phyloP scores from a whole-genome alignment of 2,113 vertebrate genomes.

The Ceratotherium simum region DNA sequence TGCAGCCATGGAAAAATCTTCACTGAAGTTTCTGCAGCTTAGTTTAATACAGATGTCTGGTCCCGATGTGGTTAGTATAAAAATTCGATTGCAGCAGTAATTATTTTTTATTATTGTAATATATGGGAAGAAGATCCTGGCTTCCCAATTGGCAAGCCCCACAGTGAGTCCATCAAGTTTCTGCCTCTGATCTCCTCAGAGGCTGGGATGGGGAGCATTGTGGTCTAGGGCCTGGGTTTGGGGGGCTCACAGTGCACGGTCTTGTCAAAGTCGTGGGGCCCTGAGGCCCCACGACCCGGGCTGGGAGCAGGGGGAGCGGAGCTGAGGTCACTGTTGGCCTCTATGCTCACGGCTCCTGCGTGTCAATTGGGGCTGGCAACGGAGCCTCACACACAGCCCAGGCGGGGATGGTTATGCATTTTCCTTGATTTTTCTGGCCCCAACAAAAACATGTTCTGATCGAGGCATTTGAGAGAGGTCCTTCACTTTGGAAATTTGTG shows the following conservation, averaged over 20 bases:
- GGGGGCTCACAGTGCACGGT: background rate
- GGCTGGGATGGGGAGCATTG: background rate
- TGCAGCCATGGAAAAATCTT: slow-evolving; percentile 69
- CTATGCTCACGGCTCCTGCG: background rate
- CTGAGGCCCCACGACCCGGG: background rate
- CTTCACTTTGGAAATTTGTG: background rate
- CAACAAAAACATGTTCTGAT: background rate
- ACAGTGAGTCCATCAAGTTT: slow-evolving; percentile 25
- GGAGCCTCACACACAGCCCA: background rate
- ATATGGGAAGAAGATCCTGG: slow-evolving; percentile 67
- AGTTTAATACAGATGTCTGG: slow-evolving; percentile 69
- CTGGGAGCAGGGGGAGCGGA: background rate
- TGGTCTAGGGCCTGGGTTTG: background rate
- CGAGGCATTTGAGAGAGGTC: background rate
- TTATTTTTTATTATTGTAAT: slow-evolving; percentile 68
- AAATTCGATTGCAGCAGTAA: slow-evolving; percentile 58
- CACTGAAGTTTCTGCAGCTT: slow-evolving; percentile 18
- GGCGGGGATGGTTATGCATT: background rate
- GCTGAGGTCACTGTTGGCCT: slow-evolving; percentile 56
- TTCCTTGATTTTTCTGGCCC: slow-evolving; percentile 10
- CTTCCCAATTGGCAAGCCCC: slow-evolving; percentile 64
- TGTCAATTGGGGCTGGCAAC: background rate
- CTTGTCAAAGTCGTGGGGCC: background rate
- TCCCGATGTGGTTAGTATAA: slow-evolving; percentile 46
- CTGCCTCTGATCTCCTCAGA: slow-evolving; percentile 51